phyloP scores from a whole-genome alignment of 2,888 invertebrate genomes.

The Pardosa pseudoannulata region DNA sequence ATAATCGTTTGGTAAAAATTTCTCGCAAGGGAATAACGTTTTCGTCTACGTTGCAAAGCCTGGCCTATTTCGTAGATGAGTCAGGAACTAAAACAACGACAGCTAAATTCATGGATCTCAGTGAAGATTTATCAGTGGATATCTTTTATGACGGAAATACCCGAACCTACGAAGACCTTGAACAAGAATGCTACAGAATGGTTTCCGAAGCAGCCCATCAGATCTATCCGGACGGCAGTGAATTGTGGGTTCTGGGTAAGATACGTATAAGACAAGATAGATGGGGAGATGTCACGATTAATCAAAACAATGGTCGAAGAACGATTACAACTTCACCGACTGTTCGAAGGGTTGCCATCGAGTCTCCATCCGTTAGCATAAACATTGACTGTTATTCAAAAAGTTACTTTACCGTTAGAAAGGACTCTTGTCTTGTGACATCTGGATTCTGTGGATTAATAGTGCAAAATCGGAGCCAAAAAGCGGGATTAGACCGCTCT shows the following conservation, averaged over 20 bases:
- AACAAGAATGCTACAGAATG: constrained; percentile 83
- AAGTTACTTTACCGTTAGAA: constrained; percentile 82
- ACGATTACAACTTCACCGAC: constrained; percentile 90
- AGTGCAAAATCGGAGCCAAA: constrained; percentile 93
- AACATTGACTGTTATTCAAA: constrained; percentile 87
- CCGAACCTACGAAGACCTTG: constrained; percentile 83
- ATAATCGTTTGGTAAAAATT: constrained; percentile 84
- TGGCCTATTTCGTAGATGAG: constrained; percentile 91
- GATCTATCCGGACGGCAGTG: constrained; percentile 83
- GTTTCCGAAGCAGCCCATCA: neutral
- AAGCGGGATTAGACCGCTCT: constrained; percentile 92
- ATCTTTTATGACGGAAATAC: constrained; percentile 89
- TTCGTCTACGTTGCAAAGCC: constrained; percentile 90
- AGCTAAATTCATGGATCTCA: constrained; percentile 90
- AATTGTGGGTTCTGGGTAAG: constrained; percentile 79
- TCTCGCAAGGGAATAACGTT: constrained; percentile 95
- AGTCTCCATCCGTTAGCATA: constrained; percentile 90
- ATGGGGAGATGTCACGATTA: constrained; percentile 80
- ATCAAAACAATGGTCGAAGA: constrained; percentile 89
- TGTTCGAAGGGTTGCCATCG: constrained; percentile 87
- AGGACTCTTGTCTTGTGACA: constrained; percentile 92
- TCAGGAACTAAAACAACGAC: constrained; percentile 93
- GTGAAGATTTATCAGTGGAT: constrained; percentile 87
- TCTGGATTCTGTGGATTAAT: constrained; percentile 92
- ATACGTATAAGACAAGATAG: constrained; percentile 69